Percentiles rank a stretch among this genome's conserved stretches.
Conservation (phyloP, 1,140 invertebrate species). For the Drosophila nigrodunni region DNA sequence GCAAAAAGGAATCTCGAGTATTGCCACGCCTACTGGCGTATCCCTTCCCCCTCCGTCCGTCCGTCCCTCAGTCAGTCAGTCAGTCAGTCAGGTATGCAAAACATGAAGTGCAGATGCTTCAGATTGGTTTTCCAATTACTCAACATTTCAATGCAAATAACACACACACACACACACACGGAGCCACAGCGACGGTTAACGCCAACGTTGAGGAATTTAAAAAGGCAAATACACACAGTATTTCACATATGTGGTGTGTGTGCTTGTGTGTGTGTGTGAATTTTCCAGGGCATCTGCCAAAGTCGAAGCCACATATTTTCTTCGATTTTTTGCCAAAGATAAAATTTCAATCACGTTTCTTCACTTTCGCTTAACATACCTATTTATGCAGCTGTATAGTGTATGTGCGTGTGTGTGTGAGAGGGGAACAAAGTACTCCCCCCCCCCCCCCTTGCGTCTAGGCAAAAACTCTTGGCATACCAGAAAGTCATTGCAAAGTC, state of each 20-base stretch:
- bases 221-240: constrained; percentile 31
- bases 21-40: constrained; percentile 7
- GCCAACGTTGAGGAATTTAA: constrained; percentile 51
- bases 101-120: constrained; percentile 80
- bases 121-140: constrained; percentile 82
- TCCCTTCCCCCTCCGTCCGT: constrained; percentile 17
- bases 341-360: constrained; percentile 80
- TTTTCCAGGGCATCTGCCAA: constrained; percentile 49
- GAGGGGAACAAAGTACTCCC: background rate
- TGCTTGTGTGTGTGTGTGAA: constrained; percentile 24
- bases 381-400: constrained; percentile 11
- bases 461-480: constrained; percentile 1
- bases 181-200: constrained; percentile 52
- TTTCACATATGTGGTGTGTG: constrained; percentile 8
- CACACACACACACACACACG: constrained; percentile 46
- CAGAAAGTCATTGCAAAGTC: constrained; percentile 35
- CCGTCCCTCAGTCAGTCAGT: constrained; percentile 12
- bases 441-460: background rate
- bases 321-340: constrained; percentile 73
- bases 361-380: constrained; percentile 69
- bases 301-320: constrained; percentile 51
- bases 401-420: background rate
- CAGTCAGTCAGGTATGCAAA: constrained; percentile 67
- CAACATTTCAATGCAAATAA: constrained; percentile 81
- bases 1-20: background rate